A percentile compares a stretch with the other conserved stretches of the same genome.
phyloP scores from a whole-genome alignment of 1,140 invertebrate genomes.

The Drosophila pruinosa region DNA sequence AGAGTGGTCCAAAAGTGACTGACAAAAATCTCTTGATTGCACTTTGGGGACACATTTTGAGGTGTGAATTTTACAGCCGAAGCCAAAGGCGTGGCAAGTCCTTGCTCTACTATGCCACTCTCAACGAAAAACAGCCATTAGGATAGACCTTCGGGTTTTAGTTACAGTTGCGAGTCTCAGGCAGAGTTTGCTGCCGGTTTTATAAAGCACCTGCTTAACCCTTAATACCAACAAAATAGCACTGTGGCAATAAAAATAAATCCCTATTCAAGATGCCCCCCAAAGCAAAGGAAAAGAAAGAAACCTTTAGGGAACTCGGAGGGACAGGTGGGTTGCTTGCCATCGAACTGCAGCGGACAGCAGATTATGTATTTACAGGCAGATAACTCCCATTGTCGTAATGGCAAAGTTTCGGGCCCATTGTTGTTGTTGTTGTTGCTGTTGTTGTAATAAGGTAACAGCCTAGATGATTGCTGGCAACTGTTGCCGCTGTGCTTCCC shows the following conservation, averaged over 20 bases:
- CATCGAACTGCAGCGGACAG: constrained; percentile 39
- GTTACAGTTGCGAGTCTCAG: constrained; percentile 53
- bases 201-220: constrained; percentile 81
- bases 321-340: neutral
- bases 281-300: no score
- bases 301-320: constrained; percentile 51
- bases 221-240: constrained; percentile 54
- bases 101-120: constrained; percentile 1
- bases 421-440: constrained; percentile 6
- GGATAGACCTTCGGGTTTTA: constrained; percentile 52
- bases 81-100: neutral
- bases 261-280: constrained; percentile 70
- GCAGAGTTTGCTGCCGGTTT: constrained; percentile 54
- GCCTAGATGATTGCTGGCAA: constrained; percentile 77
- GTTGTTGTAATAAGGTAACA: constrained; percentile 76
- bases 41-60: constrained; percentile 74
- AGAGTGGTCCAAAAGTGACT: constrained; percentile 38
- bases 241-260: constrained; percentile 74
- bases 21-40: constrained; percentile 69
- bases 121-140: constrained; percentile 1
- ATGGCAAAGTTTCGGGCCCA: constrained; percentile 58
- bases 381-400: constrained; percentile 72
- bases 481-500: constrained; percentile 69
- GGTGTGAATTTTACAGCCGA: constrained; percentile 66
- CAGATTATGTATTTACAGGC: constrained; percentile 79